A percentile compares a stretch with the other conserved stretches of the same genome.
These are phyloP conservation scores for Delia radicum DNA, from an alignment of 1,140 invertebrate species.

Conservation along the genomic window DNA sequence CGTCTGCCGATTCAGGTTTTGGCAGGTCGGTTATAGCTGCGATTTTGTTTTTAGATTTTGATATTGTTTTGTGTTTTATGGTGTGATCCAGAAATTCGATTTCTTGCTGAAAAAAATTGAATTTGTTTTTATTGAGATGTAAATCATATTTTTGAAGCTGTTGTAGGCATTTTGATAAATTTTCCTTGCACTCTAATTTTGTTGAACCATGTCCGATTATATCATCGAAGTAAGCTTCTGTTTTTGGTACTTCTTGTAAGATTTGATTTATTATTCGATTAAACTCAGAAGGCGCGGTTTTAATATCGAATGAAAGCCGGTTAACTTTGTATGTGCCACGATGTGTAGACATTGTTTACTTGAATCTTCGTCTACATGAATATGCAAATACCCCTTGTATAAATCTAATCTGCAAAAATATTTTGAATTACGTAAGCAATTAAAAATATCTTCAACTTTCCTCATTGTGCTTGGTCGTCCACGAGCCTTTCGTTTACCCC, in stretches of 20 bases:
- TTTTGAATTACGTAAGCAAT: too few species aligned
- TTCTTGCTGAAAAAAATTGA: slow-evolving; percentile 32
- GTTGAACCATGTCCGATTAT: slow-evolving; percentile 31
- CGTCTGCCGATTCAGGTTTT: slow-evolving; percentile 33
- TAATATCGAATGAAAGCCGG: slow-evolving; percentile 54
- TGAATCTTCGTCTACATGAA: not conserved
- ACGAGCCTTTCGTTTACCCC: not conserved
- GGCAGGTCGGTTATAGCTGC: slow-evolving; percentile 48
- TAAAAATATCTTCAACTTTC: slow-evolving; percentile 10
- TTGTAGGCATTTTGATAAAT: not conserved
- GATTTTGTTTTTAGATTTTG: slow-evolving; percentile 46
- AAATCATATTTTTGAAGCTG: slow-evolving; percentile 2
- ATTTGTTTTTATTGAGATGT: slow-evolving; percentile 30
- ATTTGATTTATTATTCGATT: slow-evolving; percentile 54
- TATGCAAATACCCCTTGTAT: slow-evolving; percentile 9
- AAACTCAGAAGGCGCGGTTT: slow-evolving; percentile 57
- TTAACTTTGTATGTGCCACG: slow-evolving; percentile 51
- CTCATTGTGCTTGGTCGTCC: not conserved
- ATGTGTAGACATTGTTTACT: slow-evolving; percentile 34
- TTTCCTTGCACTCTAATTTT: slow-evolving; percentile 25
- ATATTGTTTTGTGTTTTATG: slow-evolving; percentile 45
- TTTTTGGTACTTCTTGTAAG: slow-evolving; percentile 32
- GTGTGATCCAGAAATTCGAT: slow-evolving; percentile 46
- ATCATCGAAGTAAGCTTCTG: slow-evolving; percentile 2
- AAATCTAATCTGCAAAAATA: too few species aligned